Evolutionary conservation across 2,888 invertebrate genomes (phyloP).

Genomic region (Drosophila putrida): DNA sequence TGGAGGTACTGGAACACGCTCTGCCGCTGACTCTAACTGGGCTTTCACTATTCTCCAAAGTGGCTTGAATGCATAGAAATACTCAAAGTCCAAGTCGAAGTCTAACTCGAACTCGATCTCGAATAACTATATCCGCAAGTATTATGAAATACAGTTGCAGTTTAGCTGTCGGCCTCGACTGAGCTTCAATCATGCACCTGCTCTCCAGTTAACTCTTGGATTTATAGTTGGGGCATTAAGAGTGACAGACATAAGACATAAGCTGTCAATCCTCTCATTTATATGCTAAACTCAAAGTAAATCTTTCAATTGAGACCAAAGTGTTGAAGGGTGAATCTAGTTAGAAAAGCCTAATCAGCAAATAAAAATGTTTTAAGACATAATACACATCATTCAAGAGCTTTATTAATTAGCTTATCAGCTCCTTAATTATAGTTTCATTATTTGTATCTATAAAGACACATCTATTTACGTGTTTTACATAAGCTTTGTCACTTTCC

Average conservation of each 20-base stretch:
- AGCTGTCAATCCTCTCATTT: slow-evolving; percentile 9
- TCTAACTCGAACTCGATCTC: slow-evolving; percentile 5
- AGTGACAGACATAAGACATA: slow-evolving; percentile 6
- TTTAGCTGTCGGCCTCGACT: slow-evolving; percentile 12
- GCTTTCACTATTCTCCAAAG: slow-evolving; percentile 60
- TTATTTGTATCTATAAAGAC: not conserved
- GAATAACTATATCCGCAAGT: slow-evolving; percentile 40
- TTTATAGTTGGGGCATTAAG: slow-evolving; percentile 2
- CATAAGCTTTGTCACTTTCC: slow-evolving; percentile 2
- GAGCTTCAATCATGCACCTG: slow-evolving; percentile 24
- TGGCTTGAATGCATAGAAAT: slow-evolving; percentile 20
- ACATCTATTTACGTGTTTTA: slow-evolving; percentile 2
- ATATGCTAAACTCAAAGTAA: not conserved
- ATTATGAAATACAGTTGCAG: slow-evolving; percentile 57
- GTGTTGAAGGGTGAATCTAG: not conserved
- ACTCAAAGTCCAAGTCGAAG: slow-evolving; percentile 10
- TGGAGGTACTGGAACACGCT: not conserved
- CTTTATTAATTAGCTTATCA: slow-evolving; percentile 18
- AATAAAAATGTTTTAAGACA: slow-evolving; percentile 1
- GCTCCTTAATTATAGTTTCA: slow-evolving; percentile 4
- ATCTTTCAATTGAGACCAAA: not conserved
- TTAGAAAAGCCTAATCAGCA: not conserved
- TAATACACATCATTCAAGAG: not conserved
- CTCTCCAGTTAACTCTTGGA: slow-evolving; percentile 10
- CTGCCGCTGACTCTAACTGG: slow-evolving; percentile 12